phyloP scores from a whole-genome alignment of 2,797 vertebrate species.

The Phaenicophaeus curvirostris region DNA sequence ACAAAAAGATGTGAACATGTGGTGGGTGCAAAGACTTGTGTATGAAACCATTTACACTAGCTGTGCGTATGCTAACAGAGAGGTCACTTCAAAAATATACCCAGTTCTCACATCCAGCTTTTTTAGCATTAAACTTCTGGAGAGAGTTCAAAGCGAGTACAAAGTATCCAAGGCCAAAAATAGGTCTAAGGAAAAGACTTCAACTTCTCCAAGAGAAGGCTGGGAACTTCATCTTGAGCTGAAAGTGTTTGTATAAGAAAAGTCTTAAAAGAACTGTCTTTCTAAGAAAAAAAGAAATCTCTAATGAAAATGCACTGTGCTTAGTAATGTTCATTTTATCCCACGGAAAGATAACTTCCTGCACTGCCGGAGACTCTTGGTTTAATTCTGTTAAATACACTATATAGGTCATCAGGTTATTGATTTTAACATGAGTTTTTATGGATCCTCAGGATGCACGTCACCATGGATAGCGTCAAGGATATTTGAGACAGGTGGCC shows the following conservation, averaged over 20 bases:
- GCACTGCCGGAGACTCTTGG: neutral
- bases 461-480: neutral
- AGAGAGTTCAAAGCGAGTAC: neutral
- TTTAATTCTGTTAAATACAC: neutral
- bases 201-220: neutral
- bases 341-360: neutral
- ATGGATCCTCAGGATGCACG: fast-evolving
- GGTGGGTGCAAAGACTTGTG: neutral
- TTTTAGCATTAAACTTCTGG: neutral
- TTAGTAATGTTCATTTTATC: neutral
- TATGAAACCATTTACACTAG: neutral
- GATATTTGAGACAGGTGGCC: neutral
- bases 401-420: neutral
- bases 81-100: neutral
- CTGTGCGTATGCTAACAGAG: neutral
- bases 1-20: neutral
- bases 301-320: neutral
- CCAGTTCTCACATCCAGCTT: neutral
- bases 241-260: neutral
- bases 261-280: neutral
- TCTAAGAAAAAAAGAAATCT: neutral
- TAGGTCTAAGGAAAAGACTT: neutral
- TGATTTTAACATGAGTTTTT: neutral
- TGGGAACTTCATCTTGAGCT: neutral
- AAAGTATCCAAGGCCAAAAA: neutral